Percentiles rank a stretch among this genome's conserved stretches.
Conservation (phyloP, 2,888 invertebrate genomes). For the Sphinx pinastri region DNA sequence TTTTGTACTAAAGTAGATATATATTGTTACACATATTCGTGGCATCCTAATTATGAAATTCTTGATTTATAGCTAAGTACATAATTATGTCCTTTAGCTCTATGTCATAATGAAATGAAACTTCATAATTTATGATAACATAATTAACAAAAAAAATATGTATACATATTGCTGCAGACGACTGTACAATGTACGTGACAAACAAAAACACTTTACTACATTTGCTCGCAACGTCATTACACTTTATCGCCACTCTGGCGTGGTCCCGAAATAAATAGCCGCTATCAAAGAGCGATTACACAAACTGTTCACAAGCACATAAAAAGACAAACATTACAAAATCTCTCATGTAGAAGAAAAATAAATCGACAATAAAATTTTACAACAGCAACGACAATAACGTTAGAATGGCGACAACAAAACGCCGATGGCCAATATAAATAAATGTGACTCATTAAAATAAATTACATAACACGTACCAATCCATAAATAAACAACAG, state of each 20-base stretch:
- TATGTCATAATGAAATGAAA: too few relatives aligned
- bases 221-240: constrained; percentile 65
- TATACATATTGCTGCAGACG: too few relatives aligned
- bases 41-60: too few relatives aligned
- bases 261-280: constrained; percentile 68
- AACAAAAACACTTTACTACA: constrained; percentile 58
- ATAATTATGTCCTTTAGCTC: too few relatives aligned
- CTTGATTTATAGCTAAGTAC: too few relatives aligned
- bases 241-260: constrained; percentile 67
- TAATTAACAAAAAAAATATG: too few relatives aligned
- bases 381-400: constrained; percentile 56
- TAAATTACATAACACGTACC: constrained; percentile 26
- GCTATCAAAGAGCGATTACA: constrained; percentile 76
- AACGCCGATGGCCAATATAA: constrained; percentile 43
- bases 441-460: constrained; percentile 34
- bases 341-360: constrained; percentile 73
- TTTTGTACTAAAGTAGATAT: too few relatives aligned
- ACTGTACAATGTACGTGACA: constrained; percentile 39
- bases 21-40: too few relatives aligned
- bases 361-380: constrained; percentile 70
- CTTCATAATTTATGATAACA: too few relatives aligned
- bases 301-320: constrained; percentile 75
- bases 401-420: constrained; percentile 52
- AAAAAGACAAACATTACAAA: constrained; percentile 71
- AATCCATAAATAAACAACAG: constrained; percentile 8